Base-by-base conservation (phyloP, 2,888 invertebrate genomes). In the Dendrolimus houi region DNA sequence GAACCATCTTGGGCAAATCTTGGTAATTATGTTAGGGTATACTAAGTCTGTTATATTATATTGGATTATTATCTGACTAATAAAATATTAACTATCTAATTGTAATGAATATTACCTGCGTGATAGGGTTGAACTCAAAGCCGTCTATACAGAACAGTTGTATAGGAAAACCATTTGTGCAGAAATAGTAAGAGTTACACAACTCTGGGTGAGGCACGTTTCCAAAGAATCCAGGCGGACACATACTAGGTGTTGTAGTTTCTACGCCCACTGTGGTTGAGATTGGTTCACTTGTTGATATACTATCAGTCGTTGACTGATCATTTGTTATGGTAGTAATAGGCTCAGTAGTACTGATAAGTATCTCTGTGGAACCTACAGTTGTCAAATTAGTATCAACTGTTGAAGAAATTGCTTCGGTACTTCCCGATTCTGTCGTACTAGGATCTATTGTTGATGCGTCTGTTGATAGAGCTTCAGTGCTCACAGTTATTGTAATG, bases 161-260 rank as follows among this genome's bases (percentile, higher is more conserved):
- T 2, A 69, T 57, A 0, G 69, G 57, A 1, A 56, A 53, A n/a
- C 76, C 75, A 7, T 59, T 65, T 0, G 61, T 55, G 54, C 79
- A 79, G 55, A 72, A 57, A 55, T 64, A 71, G 62, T 67, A 79
- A 0, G 67, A 63, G 52, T 72, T 58, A 53, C 81, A 81, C 0
- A 55, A 41, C 0, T 65, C 62, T 0, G 80, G 79, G 55, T 79
- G 64, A 0, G 79, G 64, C 0, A 75, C 55, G 29, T 74, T 72
- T 6, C 72, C 76, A n/a, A 67, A 62, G 0, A 62, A 59, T 6
- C 64, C 71, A 3, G 58, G 57, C 3, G 69, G 69, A 58, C 80
- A 76, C 7, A 74, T 58, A 6, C 58, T 54, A 1, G 62, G 56
- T 55, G 55, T 53, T 2, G 55, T 61, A 13, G 57, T 55, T 0